A percentile compares a stretch with the other conserved stretches of the same genome.
These are phyloP conservation scores for Orchesellides sinensis DNA, from an alignment of 2,888 invertebrate species.

Conservation along the genomic window DNA sequence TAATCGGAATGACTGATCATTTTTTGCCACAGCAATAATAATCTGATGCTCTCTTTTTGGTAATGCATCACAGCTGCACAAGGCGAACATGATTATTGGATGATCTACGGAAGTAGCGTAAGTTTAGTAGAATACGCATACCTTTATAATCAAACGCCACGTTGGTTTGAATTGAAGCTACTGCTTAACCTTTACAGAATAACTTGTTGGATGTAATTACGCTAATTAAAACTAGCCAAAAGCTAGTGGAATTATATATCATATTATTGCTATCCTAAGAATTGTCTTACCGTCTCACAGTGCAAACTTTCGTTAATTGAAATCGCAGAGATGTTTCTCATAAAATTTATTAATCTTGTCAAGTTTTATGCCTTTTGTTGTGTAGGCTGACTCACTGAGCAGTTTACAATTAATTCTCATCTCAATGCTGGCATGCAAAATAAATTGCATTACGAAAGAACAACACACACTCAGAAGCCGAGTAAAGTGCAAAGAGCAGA, in stretches of 20 bases:
- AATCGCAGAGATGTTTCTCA: neutral
- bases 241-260: too few relatives aligned
- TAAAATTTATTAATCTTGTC: neutral
- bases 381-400: neutral
- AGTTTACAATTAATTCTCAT: too few relatives aligned
- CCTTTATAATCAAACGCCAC: too few relatives aligned
- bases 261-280: too few relatives aligned
- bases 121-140: too few relatives aligned
- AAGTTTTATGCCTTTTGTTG: neutral
- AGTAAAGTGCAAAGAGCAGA: too few relatives aligned
- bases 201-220: too few relatives aligned
- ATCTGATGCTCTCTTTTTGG: conserved; percentile 6
- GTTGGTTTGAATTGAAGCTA: too few relatives aligned
- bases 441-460: neutral
- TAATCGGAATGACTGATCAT: conserved; percentile 30
- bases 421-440: neutral
- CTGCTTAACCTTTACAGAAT: too few relatives aligned
- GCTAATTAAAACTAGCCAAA: too few relatives aligned
- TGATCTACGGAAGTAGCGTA: too few relatives aligned
- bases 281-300: too few relatives aligned
- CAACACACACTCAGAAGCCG: neutral
- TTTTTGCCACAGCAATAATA: conserved; percentile 6
- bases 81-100: neutral
- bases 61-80: neutral
- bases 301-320: conserved; percentile 18